Percentiles rank a stretch among this genome's conserved stretches.
These are phyloP conservation scores for Cydia fagiglandana DNA, from an alignment of 1,140 invertebrate species.

Conservation along the genomic window DNA sequence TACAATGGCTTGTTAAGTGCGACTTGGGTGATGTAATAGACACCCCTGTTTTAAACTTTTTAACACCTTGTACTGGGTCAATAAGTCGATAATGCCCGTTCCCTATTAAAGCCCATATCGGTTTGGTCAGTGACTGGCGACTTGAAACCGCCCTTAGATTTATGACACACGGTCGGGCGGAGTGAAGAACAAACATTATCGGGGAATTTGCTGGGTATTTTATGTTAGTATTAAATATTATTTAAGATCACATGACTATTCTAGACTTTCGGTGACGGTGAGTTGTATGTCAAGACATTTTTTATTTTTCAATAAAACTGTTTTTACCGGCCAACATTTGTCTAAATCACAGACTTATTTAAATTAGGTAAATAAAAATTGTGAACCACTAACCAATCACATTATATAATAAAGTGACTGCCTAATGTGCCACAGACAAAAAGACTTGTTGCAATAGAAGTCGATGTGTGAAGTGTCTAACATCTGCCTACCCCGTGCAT, in stretches of 20 bases:
- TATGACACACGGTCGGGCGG: constrained; percentile 49
- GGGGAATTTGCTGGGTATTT: not conserved
- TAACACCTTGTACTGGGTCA: constrained; percentile 73
- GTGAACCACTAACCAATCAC: too few relatives aligned
- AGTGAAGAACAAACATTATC: constrained; percentile 14
- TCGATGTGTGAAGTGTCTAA: constrained; percentile 52
- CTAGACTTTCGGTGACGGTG: too few relatives aligned
- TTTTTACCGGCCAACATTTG: too few relatives aligned
- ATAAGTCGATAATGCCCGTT: constrained; percentile 61
- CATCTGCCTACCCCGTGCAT: constrained; percentile 74
- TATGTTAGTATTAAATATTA: not conserved
- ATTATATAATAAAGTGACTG: too few relatives aligned
- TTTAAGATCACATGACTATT: too few relatives aligned
- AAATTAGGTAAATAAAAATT: too few relatives aligned
- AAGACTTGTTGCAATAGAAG: constrained; percentile 34
- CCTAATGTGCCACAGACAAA: not conserved
- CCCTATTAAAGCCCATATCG: constrained; percentile 59
- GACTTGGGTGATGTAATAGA: constrained; percentile 25
- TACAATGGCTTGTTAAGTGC: constrained; percentile 25
- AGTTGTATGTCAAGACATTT: too few relatives aligned
- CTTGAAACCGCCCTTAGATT: constrained; percentile 63
- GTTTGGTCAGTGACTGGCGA: constrained; percentile 66
- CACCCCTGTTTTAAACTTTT: constrained; percentile 47
- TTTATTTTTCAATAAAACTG: too few relatives aligned
- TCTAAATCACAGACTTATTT: too few relatives aligned